Evolutionary conservation across 2,113 vertebrate genomes (phyloP).

Genomic region (Oncorhynchus masou): DNA sequence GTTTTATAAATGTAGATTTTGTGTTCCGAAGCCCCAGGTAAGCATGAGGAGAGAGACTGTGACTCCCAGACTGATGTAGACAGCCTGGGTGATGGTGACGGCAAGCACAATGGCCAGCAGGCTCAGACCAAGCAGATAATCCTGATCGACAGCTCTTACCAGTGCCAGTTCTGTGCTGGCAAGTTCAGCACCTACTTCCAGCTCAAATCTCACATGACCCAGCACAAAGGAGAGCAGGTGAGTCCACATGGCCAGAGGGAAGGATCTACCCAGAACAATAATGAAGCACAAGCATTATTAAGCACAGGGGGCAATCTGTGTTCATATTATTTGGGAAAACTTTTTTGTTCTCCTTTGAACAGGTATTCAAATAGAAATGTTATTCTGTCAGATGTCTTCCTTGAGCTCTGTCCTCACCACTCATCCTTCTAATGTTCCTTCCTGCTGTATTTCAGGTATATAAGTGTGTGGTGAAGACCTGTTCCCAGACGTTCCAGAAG

Average conservation of each 20-base stretch:
- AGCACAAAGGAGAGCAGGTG: conserved; percentile 97
- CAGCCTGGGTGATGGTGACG: neutral
- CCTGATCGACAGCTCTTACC: conserved; percentile 92
- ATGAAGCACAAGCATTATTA: neutral
- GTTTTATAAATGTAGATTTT: no score
- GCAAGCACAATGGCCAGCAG: conserved; percentile 47
- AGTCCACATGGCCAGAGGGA: conserved; percentile 12
- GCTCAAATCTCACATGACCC: conserved; percentile 96
- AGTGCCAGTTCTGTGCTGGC: conserved; percentile 93
- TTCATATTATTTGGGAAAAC: neutral
- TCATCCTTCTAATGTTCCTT: no score
- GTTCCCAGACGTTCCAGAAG: conserved; percentile 94
- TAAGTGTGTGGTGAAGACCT: conserved; percentile 93
- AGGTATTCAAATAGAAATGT: no score
- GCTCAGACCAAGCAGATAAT: conserved; percentile 81
- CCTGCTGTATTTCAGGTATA: conserved; percentile 82
- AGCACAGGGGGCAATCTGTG: neutral
- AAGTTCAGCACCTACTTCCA: conserved; percentile 97
- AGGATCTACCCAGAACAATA: no score
- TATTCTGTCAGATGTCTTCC: no score
- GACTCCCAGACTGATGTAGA: conserved; percentile 52
- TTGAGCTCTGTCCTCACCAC: no score
- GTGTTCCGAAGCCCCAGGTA: conserved; percentile 36
- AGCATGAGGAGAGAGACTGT: conserved; percentile 47
- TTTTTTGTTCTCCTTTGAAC: neutral